Evolutionary conservation across 2,113 vertebrate genomes (phyloP).

Genomic region (Nipponia nippon): DNA sequence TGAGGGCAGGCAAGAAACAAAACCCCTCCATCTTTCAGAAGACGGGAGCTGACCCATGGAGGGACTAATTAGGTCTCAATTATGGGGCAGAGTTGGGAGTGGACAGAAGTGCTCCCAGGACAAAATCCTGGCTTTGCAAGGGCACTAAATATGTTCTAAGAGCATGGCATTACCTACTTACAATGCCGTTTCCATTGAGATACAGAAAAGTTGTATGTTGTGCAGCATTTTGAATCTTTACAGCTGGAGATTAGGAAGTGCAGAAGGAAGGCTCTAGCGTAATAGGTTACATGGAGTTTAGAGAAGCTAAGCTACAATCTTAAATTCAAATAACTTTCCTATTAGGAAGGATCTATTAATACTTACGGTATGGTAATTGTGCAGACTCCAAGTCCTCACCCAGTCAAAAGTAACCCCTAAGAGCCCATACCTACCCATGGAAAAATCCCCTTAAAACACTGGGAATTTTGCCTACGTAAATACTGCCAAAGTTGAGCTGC

Average conservation of each 20-base stretch:
- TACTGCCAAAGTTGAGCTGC: not conserved
- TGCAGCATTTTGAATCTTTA: not conserved
- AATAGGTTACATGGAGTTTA: constrained; percentile 34
- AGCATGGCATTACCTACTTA: not conserved
- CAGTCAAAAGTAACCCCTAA: not conserved
- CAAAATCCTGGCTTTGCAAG: not conserved
- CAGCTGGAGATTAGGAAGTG: not conserved
- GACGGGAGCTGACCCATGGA: not conserved
- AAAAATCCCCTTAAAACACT: constrained; percentile 26
- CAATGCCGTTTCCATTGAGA: not conserved
- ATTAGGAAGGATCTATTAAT: constrained; percentile 52
- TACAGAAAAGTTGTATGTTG: not conserved
- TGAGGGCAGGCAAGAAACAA: not conserved
- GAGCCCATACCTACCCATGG: not conserved
- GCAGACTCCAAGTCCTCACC: constrained; percentile 6
- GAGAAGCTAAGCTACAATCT: constrained; percentile 38
- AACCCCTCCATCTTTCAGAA: not conserved
- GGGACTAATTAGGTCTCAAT: not conserved
- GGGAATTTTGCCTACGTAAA: not conserved
- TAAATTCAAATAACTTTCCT: constrained; percentile 49
- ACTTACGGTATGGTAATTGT: not conserved
- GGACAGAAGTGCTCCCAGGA: not conserved
- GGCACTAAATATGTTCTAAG: not conserved
- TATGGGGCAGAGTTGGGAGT: not conserved
- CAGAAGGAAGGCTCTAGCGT: not conserved